Conservation (phyloP, 2,797 vertebrate genomes). For the Heteromormyrus szaboi region DNA sequence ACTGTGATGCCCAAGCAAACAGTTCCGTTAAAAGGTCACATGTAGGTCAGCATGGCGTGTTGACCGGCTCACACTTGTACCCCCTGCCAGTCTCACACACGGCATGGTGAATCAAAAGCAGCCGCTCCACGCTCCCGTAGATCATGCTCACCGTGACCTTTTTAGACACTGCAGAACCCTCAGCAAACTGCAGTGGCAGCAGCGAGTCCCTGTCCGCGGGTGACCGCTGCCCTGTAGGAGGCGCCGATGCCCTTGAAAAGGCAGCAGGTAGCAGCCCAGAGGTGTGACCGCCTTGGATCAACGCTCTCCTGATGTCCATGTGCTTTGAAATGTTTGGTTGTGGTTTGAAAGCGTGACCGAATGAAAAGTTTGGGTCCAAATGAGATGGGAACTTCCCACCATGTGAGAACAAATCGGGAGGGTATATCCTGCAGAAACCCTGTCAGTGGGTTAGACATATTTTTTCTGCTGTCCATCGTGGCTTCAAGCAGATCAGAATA, state of each 20-base stretch:
- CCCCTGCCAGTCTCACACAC: not conserved
- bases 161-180: not conserved
- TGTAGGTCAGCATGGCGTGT: not conserved
- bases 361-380: not conserved
- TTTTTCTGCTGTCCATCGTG: not conserved
- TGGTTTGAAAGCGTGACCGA: not conserved
- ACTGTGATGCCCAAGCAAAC: not conserved
- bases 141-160: not conserved
- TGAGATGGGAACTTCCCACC: not conserved
- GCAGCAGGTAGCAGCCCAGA: not conserved
- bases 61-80: not conserved
- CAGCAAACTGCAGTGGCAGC: not conserved
- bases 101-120: not conserved
- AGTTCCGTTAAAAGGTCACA: not conserved
- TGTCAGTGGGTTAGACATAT: not conserved
- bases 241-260: not conserved
- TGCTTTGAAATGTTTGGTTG: not conserved
- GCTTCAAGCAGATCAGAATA: not conserved
- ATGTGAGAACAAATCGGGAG: not conserved
- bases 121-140: not conserved
- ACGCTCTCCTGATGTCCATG: not conserved
- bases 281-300: not conserved
- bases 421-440: not conserved
- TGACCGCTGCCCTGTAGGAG: not conserved
- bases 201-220: not conserved